Percentiles rank a stretch among this genome's conserved stretches.
These are phyloP conservation scores for Camelus bactrianus DNA, from an alignment of 2,113 vertebrate species.

Conservation along the genomic window DNA sequence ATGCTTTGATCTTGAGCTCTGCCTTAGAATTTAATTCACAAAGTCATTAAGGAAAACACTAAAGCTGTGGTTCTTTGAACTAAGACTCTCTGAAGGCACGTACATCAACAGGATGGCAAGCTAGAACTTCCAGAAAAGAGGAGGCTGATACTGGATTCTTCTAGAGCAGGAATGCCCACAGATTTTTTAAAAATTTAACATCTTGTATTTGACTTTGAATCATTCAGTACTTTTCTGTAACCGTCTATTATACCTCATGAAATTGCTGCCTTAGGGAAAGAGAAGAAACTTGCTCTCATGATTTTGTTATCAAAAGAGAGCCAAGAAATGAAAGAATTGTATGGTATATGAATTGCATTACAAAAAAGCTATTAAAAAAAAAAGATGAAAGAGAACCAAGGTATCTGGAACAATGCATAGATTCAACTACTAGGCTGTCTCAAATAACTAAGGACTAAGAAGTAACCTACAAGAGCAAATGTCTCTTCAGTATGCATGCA, in stretches of 20 bases:
- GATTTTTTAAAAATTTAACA: background rate
- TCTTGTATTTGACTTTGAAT: background rate
- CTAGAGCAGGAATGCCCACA: background rate
- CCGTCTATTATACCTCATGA: background rate
- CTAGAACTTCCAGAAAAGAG: background rate
- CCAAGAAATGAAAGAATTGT: background rate
- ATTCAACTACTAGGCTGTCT: background rate
- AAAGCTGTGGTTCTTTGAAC: background rate
- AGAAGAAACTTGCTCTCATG: background rate
- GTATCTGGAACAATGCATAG: background rate
- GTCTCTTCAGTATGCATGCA: background rate
- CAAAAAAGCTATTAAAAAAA: background rate
- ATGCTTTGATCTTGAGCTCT: slow-evolving; percentile 7
- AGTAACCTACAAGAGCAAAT: background rate
- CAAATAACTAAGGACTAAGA: background rate
- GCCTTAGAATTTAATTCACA: slow-evolving; percentile 16
- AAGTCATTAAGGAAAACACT: background rate
- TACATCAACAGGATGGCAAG: background rate
- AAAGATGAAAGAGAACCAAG: background rate
- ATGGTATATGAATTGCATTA: background rate
- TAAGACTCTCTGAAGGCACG: background rate
- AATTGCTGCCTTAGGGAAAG: background rate
- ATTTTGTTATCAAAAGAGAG: slow-evolving; percentile 32
- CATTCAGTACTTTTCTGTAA: background rate
- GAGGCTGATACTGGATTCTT: background rate